Evolutionary conservation across 2,797 vertebrate species (phyloP).

Genomic region (Bradypodion pumilum): DNA sequence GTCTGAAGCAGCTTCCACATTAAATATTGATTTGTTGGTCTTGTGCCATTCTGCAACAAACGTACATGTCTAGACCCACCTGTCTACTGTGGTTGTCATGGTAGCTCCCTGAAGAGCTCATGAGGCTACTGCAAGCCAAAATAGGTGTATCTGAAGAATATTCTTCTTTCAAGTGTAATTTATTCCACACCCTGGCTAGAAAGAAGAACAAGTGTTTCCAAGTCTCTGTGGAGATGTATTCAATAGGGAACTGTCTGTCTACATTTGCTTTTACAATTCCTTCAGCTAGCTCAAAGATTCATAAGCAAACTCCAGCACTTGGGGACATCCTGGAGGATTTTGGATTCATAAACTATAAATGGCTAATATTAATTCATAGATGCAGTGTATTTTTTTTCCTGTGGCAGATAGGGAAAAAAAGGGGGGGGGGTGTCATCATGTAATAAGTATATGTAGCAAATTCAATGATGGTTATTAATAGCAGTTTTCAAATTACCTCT

Average conservation of each 20-base stretch:
- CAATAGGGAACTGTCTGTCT: slow-evolving; percentile 62
- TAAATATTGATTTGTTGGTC: slow-evolving; percentile 68
- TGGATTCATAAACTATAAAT: slow-evolving; percentile 60
- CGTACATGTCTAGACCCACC: slow-evolving; percentile 47
- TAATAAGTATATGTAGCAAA: neutral
- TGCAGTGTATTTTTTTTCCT: slow-evolving; percentile 34
- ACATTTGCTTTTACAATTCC: slow-evolving; percentile 60
- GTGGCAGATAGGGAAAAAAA: slow-evolving; percentile 38
- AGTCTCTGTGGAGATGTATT: slow-evolving; percentile 58
- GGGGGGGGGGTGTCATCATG: too few species aligned
- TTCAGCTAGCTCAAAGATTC: slow-evolving; percentile 59
- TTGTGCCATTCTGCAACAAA: slow-evolving; percentile 44
- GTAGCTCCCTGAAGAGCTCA: slow-evolving; percentile 41
- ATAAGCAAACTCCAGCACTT: slow-evolving; percentile 47
- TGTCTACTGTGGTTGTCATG: slow-evolving; percentile 25
- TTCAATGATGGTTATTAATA: slow-evolving; percentile 16
- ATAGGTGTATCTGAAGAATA: slow-evolving; percentile 58
- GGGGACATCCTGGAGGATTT: slow-evolving; percentile 27
- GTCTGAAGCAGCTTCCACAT: slow-evolving; percentile 61
- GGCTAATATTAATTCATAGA: slow-evolving; percentile 41
- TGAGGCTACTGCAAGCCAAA: slow-evolving; percentile 19
- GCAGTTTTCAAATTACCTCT: fast-evolving
- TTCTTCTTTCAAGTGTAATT: slow-evolving; percentile 45
- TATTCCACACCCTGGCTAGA: slow-evolving; percentile 62
- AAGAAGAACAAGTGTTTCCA: slow-evolving; percentile 59